Percentiles rank a stretch among this genome's conserved stretches.
These are phyloP conservation scores for Pyrrhosoma nymphula DNA, from an alignment of 2,888 invertebrate genomes.

Conservation along the genomic window DNA sequence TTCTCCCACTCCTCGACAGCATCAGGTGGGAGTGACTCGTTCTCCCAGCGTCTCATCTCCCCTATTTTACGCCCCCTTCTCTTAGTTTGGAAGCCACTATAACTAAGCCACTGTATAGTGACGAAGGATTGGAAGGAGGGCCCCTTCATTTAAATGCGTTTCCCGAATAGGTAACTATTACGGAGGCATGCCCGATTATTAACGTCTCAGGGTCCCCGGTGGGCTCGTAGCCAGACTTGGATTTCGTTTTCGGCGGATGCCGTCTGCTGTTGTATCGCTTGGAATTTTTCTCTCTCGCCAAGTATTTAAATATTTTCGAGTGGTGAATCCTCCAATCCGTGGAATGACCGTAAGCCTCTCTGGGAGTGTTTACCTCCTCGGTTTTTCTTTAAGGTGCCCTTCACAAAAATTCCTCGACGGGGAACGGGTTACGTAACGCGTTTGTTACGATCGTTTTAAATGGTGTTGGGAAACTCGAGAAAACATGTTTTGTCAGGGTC, in stretches of 20 bases:
- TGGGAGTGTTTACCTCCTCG: background rate
- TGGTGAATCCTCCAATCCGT: background rate
- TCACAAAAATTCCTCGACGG: background rate
- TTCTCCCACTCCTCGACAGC: background rate
- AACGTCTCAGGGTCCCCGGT: background rate
- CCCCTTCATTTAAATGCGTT: background rate
- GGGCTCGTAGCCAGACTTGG: background rate
- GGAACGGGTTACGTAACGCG: background rate
- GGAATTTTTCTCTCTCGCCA: background rate
- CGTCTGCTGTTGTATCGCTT: background rate
- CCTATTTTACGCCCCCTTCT: background rate
- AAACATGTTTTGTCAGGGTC: background rate
- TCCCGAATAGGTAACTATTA: background rate
- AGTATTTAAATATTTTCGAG: background rate
- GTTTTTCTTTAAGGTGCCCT: background rate
- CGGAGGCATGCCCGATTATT: background rate
- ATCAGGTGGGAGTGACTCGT: background rate
- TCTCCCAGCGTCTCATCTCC: background rate
- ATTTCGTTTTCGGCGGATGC: background rate
- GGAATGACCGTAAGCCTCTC: background rate
- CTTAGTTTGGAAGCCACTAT: too few relatives aligned
- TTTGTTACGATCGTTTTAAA: background rate
- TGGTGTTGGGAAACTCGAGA: background rate
- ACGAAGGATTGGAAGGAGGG: background rate
- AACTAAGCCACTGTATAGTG: too few relatives aligned